phyloP scores from a whole-genome alignment of 1,140 invertebrate genomes.

The Drosophila chauvacae region DNA sequence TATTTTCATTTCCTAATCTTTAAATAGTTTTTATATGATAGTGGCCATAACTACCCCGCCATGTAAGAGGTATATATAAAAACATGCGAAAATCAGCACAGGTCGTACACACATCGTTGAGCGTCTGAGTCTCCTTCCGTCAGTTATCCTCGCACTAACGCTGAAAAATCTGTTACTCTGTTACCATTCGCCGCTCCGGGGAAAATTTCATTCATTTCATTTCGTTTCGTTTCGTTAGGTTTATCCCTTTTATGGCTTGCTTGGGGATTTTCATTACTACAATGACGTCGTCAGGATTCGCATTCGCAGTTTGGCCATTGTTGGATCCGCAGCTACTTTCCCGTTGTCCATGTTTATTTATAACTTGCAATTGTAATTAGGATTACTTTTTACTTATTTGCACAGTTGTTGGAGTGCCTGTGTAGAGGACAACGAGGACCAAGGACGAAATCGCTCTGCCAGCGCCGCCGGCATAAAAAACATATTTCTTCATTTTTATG shows the following conservation, averaged over 20 bases:
- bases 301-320: conserved; percentile 31
- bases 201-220: conserved; percentile 59
- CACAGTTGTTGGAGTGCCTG: conserved; percentile 61
- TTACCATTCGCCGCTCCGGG: conserved; percentile 57
- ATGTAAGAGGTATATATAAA: not conserved
- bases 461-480: conserved; percentile 58
- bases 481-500: conserved; percentile 74
- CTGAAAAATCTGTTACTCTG: conserved; percentile 61
- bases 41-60: not conserved
- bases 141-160: conserved; percentile 32
- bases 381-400: conserved; percentile 82
- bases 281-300: conserved; percentile 56
- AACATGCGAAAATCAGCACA: conserved; percentile 8
- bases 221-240: conserved; percentile 64
- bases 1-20: not conserved
- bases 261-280: conserved; percentile 77
- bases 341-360: conserved; percentile 76
- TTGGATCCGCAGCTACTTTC: conserved; percentile 24
- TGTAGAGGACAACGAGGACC: conserved; percentile 17
- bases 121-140: conserved; percentile 9
- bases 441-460: conserved; percentile 27
- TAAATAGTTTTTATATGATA: not conserved
- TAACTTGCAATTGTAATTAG: conserved; percentile 82
- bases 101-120: conserved; percentile 42
- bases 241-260: conserved; percentile 82